Evolutionary conservation across 2,113 vertebrate genomes (phyloP).

Genomic region (Gracilinanus agilis): DNA sequence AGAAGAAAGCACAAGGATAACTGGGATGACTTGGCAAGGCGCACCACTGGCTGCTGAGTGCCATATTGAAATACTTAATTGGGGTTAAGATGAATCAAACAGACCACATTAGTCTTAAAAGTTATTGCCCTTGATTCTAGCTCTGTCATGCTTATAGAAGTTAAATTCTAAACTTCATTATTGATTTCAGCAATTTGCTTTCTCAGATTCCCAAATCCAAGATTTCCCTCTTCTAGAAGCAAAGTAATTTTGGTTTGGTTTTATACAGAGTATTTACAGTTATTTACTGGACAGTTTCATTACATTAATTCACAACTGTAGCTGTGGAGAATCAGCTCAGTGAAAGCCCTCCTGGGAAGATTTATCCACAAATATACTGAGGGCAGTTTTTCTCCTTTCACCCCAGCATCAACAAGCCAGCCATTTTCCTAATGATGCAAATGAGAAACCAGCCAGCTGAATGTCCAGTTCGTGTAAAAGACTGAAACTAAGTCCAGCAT

Average conservation of each 20-base stretch:
- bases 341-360: fast-evolving
- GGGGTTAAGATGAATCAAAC: constrained; percentile 20
- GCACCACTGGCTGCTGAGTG: neutral
- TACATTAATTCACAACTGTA: neutral
- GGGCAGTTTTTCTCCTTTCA: neutral
- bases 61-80: neutral
- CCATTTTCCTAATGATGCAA: neutral
- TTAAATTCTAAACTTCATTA: constrained; percentile 67
- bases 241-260: neutral
- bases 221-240: constrained; percentile 7
- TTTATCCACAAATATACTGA: neutral
- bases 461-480: neutral
- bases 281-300: constrained; percentile 17
- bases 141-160: constrained; percentile 46
- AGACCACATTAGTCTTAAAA: constrained; percentile 62
- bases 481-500: neutral
- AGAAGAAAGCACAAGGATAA: neutral
- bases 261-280: constrained; percentile 34
- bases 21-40: neutral
- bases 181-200: constrained; percentile 48
- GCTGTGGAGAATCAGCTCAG: neutral
- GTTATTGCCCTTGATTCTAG: constrained; percentile 57
- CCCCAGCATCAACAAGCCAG: neutral
- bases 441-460: neutral
- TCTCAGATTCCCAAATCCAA: constrained; percentile 39